A percentile compares a stretch with the other conserved stretches of the same genome.
phyloP scores from a whole-genome alignment of 2,113 vertebrate species.

The Trochalopteron elliotii region DNA sequence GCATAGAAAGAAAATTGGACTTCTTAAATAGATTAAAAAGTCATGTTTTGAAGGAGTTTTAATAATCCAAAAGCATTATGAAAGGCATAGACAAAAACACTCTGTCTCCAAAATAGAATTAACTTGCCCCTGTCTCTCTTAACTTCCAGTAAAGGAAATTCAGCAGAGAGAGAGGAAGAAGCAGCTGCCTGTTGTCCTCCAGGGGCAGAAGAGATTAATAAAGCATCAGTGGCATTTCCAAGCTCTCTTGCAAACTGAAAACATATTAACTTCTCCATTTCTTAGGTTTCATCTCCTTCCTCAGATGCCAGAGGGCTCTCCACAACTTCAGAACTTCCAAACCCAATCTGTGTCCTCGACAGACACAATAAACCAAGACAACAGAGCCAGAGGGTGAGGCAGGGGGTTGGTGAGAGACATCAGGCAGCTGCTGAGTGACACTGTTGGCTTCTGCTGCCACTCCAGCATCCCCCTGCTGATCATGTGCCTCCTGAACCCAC shows the following conservation, averaged over 20 bases:
- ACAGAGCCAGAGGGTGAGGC: background rate
- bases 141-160: conserved; percentile 2
- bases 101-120: background rate
- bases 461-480: background rate
- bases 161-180: background rate
- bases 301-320: conserved; percentile 6
- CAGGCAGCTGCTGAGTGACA: background rate
- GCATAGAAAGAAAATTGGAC: background rate
- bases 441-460: background rate
- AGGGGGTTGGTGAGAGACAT: background rate
- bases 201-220: background rate
- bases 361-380: background rate
- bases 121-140: background rate
- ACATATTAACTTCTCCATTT: background rate
- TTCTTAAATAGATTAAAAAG: background rate
- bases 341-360: background rate
- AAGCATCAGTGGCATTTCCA: conserved; percentile 37
- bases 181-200: conserved; percentile 10
- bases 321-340: background rate
- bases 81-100: background rate
- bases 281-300: background rate
- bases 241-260: conserved; percentile 4
- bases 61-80: background rate
- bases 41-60: background rate
- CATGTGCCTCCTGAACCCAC: rapidly evolving